These are phyloP conservation scores for Parus major DNA, from an alignment of 2,113 vertebrate species.

Conservation along the genomic window DNA sequence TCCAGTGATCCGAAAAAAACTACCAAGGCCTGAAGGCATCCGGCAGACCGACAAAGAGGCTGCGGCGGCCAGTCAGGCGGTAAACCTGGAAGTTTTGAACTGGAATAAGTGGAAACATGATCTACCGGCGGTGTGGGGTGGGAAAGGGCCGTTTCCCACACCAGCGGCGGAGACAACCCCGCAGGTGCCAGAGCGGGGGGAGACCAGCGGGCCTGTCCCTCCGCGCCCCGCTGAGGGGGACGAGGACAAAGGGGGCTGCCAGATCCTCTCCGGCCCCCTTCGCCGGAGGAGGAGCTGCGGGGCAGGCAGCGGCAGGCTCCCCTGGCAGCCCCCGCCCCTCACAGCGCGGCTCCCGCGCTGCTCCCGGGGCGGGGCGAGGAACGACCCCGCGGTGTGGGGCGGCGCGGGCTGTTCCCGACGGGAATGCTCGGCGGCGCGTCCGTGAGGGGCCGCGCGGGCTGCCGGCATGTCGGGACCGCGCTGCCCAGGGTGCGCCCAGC, in stretches of 20 bases:
- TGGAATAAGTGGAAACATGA: not conserved
- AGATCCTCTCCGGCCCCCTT: fast-evolving
- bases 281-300: not conserved
- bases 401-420: not conserved
- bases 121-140: too few species aligned
- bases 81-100: not conserved
- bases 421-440: not conserved
- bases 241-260: fast-evolving
- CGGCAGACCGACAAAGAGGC: too few species aligned
- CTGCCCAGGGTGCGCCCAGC: constrained; percentile 76
- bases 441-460: not conserved
- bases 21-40: not conserved
- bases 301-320: fast-evolving
- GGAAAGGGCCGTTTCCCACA: not conserved
- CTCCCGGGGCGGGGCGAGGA: not conserved
- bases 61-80: not conserved
- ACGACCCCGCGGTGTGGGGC: not conserved
- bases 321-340: not conserved
- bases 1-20: not conserved
- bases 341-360: not conserved
- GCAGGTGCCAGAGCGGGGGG: not conserved
- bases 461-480: not conserved
- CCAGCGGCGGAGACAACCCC: fast-evolving
- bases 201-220: not conserved
- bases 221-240: too few species aligned